Evolutionary conservation across 2,888 invertebrate genomes (phyloP).

Genomic region (Furcula furcula): DNA sequence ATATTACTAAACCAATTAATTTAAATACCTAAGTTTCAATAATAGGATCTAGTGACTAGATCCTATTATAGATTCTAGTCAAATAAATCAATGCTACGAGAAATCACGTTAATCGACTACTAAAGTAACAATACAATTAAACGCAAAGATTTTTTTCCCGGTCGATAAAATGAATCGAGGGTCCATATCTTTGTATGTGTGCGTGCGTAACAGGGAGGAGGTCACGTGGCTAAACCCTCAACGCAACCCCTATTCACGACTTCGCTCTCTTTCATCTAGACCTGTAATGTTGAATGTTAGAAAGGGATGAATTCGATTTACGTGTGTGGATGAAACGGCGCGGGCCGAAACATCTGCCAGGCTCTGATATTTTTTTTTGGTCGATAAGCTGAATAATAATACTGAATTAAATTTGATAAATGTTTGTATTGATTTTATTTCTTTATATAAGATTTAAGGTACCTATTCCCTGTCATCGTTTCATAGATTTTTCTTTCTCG

Average conservation of each 20-base stretch:
- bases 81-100: too few species aligned
- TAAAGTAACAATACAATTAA: constrained; percentile 34
- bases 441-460: too few species aligned
- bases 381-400: constrained; percentile 58
- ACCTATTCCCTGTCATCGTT: too few species aligned
- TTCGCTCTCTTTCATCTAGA: constrained; percentile 37
- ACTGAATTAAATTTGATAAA: constrained; percentile 38
- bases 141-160: constrained; percentile 54
- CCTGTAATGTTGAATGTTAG: constrained; percentile 17
- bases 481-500: too few species aligned
- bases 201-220: constrained; percentile 46
- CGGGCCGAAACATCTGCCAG: constrained; percentile 75
- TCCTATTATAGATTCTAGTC: background rate
- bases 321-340: constrained; percentile 51
- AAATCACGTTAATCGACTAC: constrained; percentile 2
- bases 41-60: background rate
- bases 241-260: constrained; percentile 65
- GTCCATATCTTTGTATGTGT: constrained; percentile 47
- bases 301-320: constrained; percentile 25
- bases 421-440: constrained; percentile 21
- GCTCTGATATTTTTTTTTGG: constrained; percentile 67
- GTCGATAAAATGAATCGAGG: constrained; percentile 71
- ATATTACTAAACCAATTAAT: too few species aligned
- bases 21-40: too few species aligned
- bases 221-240: constrained; percentile 68